Conservation (phyloP, 2,797 vertebrate genomes). For the Enteromius afrohamiltoni region DNA sequence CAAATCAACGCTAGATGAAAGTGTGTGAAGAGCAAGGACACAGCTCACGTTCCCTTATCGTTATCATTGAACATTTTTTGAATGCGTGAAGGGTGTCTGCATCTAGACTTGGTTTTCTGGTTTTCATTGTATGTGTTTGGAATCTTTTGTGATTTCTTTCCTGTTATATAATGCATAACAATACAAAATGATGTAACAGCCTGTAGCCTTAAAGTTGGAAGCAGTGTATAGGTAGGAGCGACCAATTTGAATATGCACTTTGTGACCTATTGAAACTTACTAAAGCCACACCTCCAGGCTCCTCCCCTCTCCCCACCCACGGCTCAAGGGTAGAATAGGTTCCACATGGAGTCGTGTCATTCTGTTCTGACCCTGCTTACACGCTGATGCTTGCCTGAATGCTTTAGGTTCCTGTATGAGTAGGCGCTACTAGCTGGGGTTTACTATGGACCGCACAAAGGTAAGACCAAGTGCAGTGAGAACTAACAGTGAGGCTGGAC, state of each 20-base stretch:
- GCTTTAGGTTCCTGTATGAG: slow-evolving; percentile 2
- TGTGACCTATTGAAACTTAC: neutral
- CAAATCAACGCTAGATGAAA: slow-evolving; percentile 19
- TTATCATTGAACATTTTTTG: slow-evolving; percentile 73
- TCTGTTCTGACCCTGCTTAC: slow-evolving; percentile 28
- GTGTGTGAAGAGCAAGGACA: slow-evolving; percentile 73
- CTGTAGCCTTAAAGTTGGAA: neutral
- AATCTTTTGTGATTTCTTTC: neutral
- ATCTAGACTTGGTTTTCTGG: slow-evolving; percentile 56
- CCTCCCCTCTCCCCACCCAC: slow-evolving; percentile 31
- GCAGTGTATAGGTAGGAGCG: neutral
- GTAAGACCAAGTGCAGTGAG: slow-evolving; percentile 16
- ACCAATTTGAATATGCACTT: neutral
- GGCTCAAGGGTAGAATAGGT: slow-evolving; percentile 14
- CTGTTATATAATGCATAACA: neutral
- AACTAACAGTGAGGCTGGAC: neutral
- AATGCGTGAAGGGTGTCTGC: slow-evolving; percentile 65
- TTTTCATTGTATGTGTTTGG: neutral
- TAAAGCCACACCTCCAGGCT: slow-evolving; percentile 40
- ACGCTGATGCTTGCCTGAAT: slow-evolving; percentile 26
- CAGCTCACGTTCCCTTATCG: slow-evolving; percentile 78
- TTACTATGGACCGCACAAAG: slow-evolving; percentile 30
- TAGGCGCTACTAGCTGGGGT: neutral
- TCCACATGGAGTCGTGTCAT: slow-evolving; percentile 36
- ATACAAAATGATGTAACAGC: neutral